Conservation (phyloP, 2,113 vertebrate genomes). For the Meleagris gallopavo region DNA sequence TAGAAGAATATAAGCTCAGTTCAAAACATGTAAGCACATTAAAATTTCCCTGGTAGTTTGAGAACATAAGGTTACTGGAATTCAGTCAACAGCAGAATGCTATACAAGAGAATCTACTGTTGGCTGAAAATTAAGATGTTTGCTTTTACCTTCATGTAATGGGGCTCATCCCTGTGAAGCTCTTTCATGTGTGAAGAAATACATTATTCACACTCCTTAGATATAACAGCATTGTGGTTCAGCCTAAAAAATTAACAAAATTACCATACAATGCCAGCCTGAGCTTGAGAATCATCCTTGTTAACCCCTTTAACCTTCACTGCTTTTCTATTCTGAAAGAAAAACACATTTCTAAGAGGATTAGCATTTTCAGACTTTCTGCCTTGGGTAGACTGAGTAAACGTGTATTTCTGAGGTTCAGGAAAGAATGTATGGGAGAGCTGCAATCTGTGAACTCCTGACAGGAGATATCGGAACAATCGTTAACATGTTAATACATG, state of each 20-base stretch:
- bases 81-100: constrained; percentile 6
- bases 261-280: constrained; percentile 44
- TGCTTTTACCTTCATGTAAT: constrained; percentile 46
- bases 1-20: not conserved
- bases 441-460: not conserved
- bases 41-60: not conserved
- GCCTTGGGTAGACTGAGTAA: not conserved
- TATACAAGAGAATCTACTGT: constrained; percentile 2
- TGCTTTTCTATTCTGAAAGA: constrained; percentile 17
- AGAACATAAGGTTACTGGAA: not conserved
- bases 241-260: constrained; percentile 65
- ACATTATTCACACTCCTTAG: constrained; percentile 59
- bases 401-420: not conserved
- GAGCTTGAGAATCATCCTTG: constrained; percentile 39
- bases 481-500: not conserved
- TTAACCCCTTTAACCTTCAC: constrained; percentile 61
- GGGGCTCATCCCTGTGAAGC: constrained; percentile 2
- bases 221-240: constrained; percentile 41
- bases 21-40: not conserved
- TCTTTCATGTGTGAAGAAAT: constrained; percentile 72
- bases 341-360: constrained; percentile 40
- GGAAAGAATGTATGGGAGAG: not conserved
- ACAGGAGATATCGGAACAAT: not conserved
- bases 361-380: constrained; percentile 32
- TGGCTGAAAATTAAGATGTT: constrained; percentile 70